Base-by-base conservation (phyloP, 2,888 invertebrate genomes). In the Callyntrura sp. region DNA sequence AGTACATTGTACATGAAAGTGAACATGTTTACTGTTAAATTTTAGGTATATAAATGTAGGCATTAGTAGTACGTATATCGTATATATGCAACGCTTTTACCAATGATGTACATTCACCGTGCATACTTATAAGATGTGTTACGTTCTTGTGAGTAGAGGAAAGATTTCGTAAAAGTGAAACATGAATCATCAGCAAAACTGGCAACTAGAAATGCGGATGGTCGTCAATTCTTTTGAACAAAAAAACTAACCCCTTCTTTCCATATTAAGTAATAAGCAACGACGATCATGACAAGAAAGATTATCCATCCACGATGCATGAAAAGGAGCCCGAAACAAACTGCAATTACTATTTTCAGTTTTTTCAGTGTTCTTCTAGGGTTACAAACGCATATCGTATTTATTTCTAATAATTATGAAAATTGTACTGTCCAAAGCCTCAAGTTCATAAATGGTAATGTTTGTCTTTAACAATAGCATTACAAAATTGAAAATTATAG, bases 131-230 rank as follows among this genome's bases (percentile, higher is more conserved):
- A 65, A 2, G 14, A n/a, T n/a, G n/a, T n/a, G n/a, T n/a, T n/a
- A n/a, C n/a, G n/a, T n/a, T n/a, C n/a, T n/a, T n/a, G n/a, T n/a
- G 28, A 25, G 65, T 1, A 60, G 17, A 11, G 11, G 3, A 60
- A 20, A 60, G 60, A 23, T 17, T 60, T 60, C 60, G 23, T 20
- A 9, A 3, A 17, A 60, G 9, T 14, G 3, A 20, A 65, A 65
- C 25, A 12, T 65, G 65, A 65, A 65, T 65, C 65, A 65, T 65
- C 65, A 28, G 14, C 65, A 14, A 12, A 28, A 12, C 65, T 28
- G 28, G 65, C 28, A 65, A 65, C 65, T 11, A 65, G 65, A 65
- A 65, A 12, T 65, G 65, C 62, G 62, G 62, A 62, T 65, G 65
- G 28, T 28, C 25, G 28, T 65, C 28, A 4, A 12, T 28, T 28